Evolutionary conservation across 2,113 vertebrate genomes (phyloP).

Genomic region (Mus musculus): GRCm39 chr9:53595501-53596000

Average conservation of each 20-base stretch:
- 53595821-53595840: not conserved
- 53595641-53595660: not conserved
- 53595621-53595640: not conserved
- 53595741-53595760: not conserved
- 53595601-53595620: not conserved
- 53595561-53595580: not conserved
- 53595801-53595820: constrained; percentile 62
- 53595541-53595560: constrained; percentile 3
- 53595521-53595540: constrained; percentile 15
- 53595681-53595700: not conserved
- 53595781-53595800: constrained; percentile 15
- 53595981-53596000: not conserved
- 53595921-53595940: constrained; percentile 30
- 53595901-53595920: constrained; percentile 24
- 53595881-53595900: constrained; percentile 17
- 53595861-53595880: constrained; percentile 18
- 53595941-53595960: constrained; percentile 59
- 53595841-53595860: constrained; percentile 27
- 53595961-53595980: constrained; percentile 11
- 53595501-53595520: constrained; percentile 23
- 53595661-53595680: not conserved
- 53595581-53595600: not conserved
- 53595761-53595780: constrained; percentile 22
- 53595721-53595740: not conserved
- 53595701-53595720: not conserved